Conservation (phyloP, 2,888 invertebrate genomes). For the Diloba caeruleocephala region DNA sequence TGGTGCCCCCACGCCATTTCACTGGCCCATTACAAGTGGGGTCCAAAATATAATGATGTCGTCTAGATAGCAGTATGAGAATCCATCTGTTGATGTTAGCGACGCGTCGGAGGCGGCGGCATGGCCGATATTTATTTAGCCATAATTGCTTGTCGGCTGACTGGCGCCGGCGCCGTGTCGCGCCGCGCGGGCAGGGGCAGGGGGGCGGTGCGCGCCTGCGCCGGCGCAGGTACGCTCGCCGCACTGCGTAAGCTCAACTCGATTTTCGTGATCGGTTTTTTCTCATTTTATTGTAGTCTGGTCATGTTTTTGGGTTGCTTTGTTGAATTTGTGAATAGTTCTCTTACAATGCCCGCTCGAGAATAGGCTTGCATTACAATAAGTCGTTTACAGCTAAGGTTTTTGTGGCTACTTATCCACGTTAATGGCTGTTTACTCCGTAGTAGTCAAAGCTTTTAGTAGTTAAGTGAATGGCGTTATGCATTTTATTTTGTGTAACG, state of each 20-base stretch:
- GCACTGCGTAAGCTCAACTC: conserved; percentile 82
- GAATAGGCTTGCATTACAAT: conserved; percentile 64
- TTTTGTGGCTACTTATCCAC: conserved; percentile 53
- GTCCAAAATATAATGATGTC: conserved; percentile 80
- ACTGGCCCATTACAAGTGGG: conserved; percentile 70
- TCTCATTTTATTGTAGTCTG: conserved; percentile 79
- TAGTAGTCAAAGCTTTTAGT: conserved; percentile 36
- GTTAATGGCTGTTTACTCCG: conserved; percentile 47
- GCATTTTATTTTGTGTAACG: conserved; percentile 28
- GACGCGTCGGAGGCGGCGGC: conserved; percentile 81
- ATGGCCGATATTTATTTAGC: conserved; percentile 88
- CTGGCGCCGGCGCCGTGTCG: conserved; percentile 88
- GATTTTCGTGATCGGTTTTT: conserved; percentile 84
- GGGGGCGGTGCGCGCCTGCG: conserved; percentile 62
- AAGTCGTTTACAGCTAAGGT: conserved; percentile 63
- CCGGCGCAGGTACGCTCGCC: conserved; percentile 80
- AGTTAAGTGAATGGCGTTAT: conserved; percentile 18
- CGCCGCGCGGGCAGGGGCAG: conserved; percentile 64
- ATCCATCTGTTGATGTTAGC: conserved; percentile 81
- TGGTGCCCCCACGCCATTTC: conserved; percentile 74
- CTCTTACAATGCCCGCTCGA: conserved; percentile 61
- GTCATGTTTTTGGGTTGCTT: conserved; percentile 84
- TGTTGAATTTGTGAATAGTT: conserved; percentile 86
- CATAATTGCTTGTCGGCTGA: conserved; percentile 88
- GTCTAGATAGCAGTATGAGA: conserved; percentile 78